A percentile compares a stretch with the other conserved stretches of the same genome.
Conservation (phyloP, 1,140 invertebrate genomes). For the Meteorus sp. region DNA sequence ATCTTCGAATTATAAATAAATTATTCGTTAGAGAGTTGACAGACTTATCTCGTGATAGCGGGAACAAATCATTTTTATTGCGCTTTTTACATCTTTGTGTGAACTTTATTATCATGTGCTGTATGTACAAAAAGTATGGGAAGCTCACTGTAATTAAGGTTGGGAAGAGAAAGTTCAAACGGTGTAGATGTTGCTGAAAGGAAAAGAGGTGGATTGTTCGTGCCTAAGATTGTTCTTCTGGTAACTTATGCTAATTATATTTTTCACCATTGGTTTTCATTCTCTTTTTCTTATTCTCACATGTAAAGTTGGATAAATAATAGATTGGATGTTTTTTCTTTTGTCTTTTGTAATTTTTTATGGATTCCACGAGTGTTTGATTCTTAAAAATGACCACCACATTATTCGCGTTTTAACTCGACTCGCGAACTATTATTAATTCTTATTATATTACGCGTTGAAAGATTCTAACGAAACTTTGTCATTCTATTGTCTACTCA, state of each 20-base stretch:
- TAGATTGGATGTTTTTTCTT: neutral
- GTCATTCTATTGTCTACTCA: too few relatives aligned
- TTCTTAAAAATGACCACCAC: neutral
- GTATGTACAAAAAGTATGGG: conserved; percentile 1
- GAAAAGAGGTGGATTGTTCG: neutral
- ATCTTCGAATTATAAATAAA: neutral
- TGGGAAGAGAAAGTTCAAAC: neutral
- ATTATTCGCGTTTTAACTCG: too few relatives aligned
- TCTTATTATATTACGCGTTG: too few relatives aligned
- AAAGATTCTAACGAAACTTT: too few relatives aligned
- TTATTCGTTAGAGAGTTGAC: conserved; percentile 11
- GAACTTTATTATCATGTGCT: neutral
- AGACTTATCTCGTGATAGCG: neutral
- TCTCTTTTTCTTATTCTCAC: conserved; percentile 1
- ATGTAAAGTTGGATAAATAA: conserved; percentile 1
- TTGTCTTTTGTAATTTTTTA: neutral
- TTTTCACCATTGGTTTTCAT: neutral
- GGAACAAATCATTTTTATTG: conserved; percentile 6
- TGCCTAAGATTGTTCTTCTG: conserved; percentile 6
- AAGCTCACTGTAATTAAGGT: neutral
- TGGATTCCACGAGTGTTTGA: neutral
- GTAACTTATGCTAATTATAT: conserved; percentile 8
- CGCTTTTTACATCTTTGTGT: conserved; percentile 5
- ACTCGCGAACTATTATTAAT: too few relatives aligned
- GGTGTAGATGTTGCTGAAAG: neutral